Evolutionary conservation across 2,797 vertebrate species (phyloP), one percentile per base, ranked within the genome.

Genomic region (Potorous gilbertii): DNA sequence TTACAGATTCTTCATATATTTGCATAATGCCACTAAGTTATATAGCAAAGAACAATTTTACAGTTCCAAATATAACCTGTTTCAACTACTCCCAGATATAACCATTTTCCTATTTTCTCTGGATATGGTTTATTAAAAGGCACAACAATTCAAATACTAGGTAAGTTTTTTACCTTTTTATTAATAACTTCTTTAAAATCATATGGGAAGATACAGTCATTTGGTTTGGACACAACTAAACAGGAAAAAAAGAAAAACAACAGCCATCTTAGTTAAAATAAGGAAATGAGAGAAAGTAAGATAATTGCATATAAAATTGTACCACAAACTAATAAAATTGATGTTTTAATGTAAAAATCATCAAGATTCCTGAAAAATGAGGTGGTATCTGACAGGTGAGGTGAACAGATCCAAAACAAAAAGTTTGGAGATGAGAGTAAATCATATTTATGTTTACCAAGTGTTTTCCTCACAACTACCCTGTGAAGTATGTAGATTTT

Each of bases 181-280:
- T 97, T 99, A 96, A 99, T 97, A 0, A 98, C 98, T 91, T 99
- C 99, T 96, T 99, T 99, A 97, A 99, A 99, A 98, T 99, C 99
- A 95, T 99, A 99, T 1, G 99, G 99, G 95, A 99, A 99, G 98
- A 99, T 99, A 96, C 99, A 99, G 98, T 99, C 99, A 0, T 95
- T 99, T 0, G 99, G 99, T 97, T 99, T 99, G 98, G 99, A 99
- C 97, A 99, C 98, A 98, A 99, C 99, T 99, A 98, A 55, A 95
- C 98, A 98, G 95, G 98, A 97, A 96, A 97, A 97, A 24, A 96
- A 95, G 94, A 92, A 54, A 96, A 95, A 55, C 57, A 97, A 96
- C 56, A 98, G 11, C 62, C 57, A 89, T 74, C 54, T 97, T 94
- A 89, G 50, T 92, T 66, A 18, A 24, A 87, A 87, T 27, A 27